Percentiles rank a stretch among this genome's conserved stretches.
These are phyloP conservation scores for Coenonympha arcania DNA, from an alignment of 2,888 invertebrate genomes.

Conservation along the genomic window DNA sequence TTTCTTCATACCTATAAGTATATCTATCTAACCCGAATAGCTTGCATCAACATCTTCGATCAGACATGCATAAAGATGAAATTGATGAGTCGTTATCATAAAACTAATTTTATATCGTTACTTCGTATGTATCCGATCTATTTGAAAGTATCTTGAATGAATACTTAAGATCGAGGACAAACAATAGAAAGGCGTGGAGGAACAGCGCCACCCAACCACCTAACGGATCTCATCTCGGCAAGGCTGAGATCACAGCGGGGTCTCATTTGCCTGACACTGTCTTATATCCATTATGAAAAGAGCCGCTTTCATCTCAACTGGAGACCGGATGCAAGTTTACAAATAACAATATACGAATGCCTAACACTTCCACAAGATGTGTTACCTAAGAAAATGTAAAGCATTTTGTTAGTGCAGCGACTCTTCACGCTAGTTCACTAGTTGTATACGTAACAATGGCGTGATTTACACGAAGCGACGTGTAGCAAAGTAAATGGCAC, in stretches of 20 bases:
- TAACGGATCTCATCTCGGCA: constrained; percentile 45
- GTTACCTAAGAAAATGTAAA: constrained; percentile 9
- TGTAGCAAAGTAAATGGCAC: constrained; percentile 18
- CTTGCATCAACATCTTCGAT: constrained; percentile 43
- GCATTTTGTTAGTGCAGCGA: constrained; percentile 10
- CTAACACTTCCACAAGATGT: not conserved
- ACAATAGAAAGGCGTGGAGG: constrained; percentile 56
- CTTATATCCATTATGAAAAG: constrained; percentile 23
- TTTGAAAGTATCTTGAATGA: constrained; percentile 37
- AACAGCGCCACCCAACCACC: constrained; percentile 52
- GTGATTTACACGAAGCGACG: constrained; percentile 18
- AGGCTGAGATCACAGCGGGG: constrained; percentile 26
- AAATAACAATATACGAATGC: constrained; percentile 12
- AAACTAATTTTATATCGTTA: constrained; percentile 51
- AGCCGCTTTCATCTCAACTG: constrained; percentile 12
- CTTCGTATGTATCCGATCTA: constrained; percentile 27
- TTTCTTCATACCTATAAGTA: constrained; percentile 4
- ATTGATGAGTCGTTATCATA: constrained; percentile 58
- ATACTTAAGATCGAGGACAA: constrained; percentile 39
- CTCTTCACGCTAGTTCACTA: constrained; percentile 6
- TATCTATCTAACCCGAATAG: constrained; percentile 36
- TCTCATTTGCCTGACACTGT: constrained; percentile 26
- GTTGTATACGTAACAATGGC: constrained; percentile 14
- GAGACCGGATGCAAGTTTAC: constrained; percentile 16
- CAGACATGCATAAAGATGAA: constrained; percentile 42